Conservation (phyloP, 2,113 vertebrate genomes). For the Trochalopteron elliotii region DNA sequence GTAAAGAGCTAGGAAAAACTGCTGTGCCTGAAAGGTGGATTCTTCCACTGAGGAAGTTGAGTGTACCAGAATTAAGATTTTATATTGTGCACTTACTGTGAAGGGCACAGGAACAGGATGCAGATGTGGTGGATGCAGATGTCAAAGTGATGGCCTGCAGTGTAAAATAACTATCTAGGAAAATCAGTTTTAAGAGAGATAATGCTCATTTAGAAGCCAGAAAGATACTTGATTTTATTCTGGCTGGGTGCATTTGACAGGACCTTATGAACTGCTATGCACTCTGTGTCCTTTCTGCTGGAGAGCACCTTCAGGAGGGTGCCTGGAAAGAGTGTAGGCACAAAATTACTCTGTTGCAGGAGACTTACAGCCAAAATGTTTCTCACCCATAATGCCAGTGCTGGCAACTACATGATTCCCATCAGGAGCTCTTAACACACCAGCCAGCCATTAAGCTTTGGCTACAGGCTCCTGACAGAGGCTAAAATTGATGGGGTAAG, state of each 20-base stretch:
- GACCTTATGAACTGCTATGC: not conserved
- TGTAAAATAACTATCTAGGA: not conserved
- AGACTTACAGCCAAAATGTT: not conserved
- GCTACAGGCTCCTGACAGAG: not conserved
- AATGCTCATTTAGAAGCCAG: not conserved
- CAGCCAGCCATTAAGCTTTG: not conserved
- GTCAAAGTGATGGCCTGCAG: not conserved
- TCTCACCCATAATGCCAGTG: not conserved
- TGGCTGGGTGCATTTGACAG: not conserved
- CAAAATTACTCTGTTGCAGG: not conserved
- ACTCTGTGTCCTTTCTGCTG: fast-evolving
- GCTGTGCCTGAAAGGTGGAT: not conserved
- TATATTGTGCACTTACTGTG: not conserved
- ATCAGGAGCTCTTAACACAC: not conserved
- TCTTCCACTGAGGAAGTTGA: not conserved
- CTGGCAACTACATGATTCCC: not conserved
- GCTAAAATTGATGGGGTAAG: not conserved
- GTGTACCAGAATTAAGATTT: not conserved
- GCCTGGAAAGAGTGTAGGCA: not conserved
- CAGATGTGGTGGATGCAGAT: not conserved
- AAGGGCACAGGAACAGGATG: not conserved
- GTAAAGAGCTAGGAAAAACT: not conserved
- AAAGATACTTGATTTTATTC: not conserved
- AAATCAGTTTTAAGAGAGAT: not conserved
- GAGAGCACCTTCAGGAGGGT: not conserved